Evolutionary conservation across 2,797 vertebrate species (phyloP).

Genomic region (Neomorphus geoffroyi): DNA sequence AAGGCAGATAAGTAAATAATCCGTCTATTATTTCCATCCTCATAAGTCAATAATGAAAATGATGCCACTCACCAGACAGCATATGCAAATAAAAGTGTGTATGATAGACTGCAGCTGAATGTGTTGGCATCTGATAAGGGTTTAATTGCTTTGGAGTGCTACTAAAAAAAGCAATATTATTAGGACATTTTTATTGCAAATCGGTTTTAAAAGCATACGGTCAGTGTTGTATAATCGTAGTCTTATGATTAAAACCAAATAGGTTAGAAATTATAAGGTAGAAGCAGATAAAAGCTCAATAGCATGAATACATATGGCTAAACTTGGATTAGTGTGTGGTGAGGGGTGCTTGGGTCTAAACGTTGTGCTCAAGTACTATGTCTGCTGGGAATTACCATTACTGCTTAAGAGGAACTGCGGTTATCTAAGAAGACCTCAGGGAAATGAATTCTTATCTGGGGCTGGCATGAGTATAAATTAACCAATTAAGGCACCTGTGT

Average conservation of each 20-base stretch:
- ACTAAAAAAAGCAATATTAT: constrained; percentile 1
- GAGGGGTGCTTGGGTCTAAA: not conserved
- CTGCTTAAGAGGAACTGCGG: not conserved
- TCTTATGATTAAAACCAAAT: constrained; percentile 7
- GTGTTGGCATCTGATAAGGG: not conserved
- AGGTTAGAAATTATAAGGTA: constrained; percentile 2
- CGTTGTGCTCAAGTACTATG: not conserved
- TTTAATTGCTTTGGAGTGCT: constrained; percentile 42
- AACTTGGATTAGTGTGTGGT: not conserved
- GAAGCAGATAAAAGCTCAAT: not conserved
- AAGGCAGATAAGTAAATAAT: constrained; percentile 22
- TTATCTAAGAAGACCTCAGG: constrained; percentile 1
- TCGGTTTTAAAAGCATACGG: not conserved
- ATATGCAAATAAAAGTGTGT: constrained; percentile 25
- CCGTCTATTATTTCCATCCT: not conserved
- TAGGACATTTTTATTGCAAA: not conserved
- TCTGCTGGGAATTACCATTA: not conserved
- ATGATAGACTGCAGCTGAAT: constrained; percentile 28
- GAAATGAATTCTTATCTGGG: constrained; percentile 9
- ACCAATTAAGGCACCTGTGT: constrained; percentile 53
- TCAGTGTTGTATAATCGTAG: not conserved
- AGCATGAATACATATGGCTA: not conserved
- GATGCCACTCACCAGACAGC: not conserved
- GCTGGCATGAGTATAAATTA: constrained; percentile 34
- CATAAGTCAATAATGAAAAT: constrained; percentile 11